Evolutionary conservation across 1,140 invertebrate species (phyloP), one percentile per base, ranked within the genome.

Genomic region (Ridgeia piscesae): DNA sequence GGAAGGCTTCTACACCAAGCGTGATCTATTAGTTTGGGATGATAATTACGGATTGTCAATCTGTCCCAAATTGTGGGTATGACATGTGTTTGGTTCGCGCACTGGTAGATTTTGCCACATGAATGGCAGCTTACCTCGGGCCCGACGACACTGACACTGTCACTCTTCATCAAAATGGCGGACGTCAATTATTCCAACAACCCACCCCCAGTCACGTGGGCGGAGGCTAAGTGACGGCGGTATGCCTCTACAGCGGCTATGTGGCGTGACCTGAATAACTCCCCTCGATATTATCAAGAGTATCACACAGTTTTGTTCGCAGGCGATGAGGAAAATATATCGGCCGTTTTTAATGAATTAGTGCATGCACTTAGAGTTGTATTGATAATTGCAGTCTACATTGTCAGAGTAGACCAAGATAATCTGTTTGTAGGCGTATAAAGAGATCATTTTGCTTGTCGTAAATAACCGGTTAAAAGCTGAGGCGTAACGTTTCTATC

Each of bases 161-260:
- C 94, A 95, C 94, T 95, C 94, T 95, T 94, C 94, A 94, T 95
- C 94, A 95, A 95, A 94, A 95, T 94, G 94, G 94, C 94, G 94
- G 94, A 93, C 94, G 94, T 94, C 94, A 94, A 94, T 93, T 94
- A 94, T 94, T 92, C 91, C 94, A 94, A 94, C 94, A 94, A 93
- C 94, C 94, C 94, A 94, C 94, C 93, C 93, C 33, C 88, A 33
- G 92, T 94, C 94, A 94, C 94, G 94, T 95, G 94, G 93, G 33
- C 89, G 35, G 89, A 91, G 58, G 58, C 58, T 77, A 77, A 77
- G 58, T 77, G 58, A 77, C 14, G 58, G 58, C 58, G 58, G 58
- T 31, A 77, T 77, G 58, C 58, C 58, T 77, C 58, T 77, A 77
- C 58, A 77, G 17, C 27, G 58, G 58, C 17, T 77, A 77, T 77